Evolutionary conservation across 2,888 invertebrate genomes (phyloP), one percentile per base, ranked within the genome.

Genomic region (Thymelicus lineola): DNA sequence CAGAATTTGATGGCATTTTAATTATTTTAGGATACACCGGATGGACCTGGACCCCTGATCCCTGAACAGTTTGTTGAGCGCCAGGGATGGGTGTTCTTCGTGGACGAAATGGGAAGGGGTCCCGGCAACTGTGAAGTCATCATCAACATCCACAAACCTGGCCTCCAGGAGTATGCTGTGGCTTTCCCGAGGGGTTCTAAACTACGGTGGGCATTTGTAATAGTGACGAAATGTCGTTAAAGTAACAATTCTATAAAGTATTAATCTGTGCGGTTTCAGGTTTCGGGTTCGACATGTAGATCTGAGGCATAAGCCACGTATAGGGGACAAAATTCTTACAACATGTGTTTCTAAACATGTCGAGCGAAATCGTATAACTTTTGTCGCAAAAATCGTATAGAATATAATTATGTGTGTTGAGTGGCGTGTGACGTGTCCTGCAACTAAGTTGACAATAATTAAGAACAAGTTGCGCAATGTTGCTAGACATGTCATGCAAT

Each of bases 101-200:
- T 67, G n/a, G 45, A 45, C 14, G 28, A 67, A 17, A 50, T 35
- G 35, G 50, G 38, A 20, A 42, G 62, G 14, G 45, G 20, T 12
- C 17, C 42, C 45, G 69, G 62, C 36, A 63, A 70, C 12, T 70
- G 69, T 15, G 69, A 70, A 38, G 69, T 70, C 48, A 61, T 68
- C 14, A 68, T 68, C 57, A 68, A 68, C 68, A 61, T 68, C 46
- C 62, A 68, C 17, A 68, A 62, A 46, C 55, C 81, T 10, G 93
- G 91, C 20, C 78, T 86, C 9, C 87, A 97, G 87, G 99, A 99
- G 69, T 99, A 99, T 85, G 99, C 99, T 45, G 96, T 99, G 10
- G 99, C 98, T 48, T 98, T 99, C 63, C 98, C 98, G 0, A 95
- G 98, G 74, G 98, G 98, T 80, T 98, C 98, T 6, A 97, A 97